Conservation (phyloP, 2,797 vertebrate species). For the Cossypha heuglini region DNA sequence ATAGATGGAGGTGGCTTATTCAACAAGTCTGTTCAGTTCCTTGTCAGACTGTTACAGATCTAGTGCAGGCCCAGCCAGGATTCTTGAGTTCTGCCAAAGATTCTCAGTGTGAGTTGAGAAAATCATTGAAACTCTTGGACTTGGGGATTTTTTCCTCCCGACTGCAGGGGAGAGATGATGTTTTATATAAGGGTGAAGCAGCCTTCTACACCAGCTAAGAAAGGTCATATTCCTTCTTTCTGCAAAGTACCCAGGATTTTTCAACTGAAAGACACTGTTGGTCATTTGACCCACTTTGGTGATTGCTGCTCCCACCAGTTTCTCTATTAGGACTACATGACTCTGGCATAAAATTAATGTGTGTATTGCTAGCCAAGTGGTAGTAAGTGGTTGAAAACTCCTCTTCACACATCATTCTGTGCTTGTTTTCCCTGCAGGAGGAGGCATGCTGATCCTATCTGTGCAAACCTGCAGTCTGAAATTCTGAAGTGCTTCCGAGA, state of each 20-base stretch:
- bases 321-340: background rate
- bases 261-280: background rate
- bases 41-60: background rate
- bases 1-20: background rate
- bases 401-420: background rate
- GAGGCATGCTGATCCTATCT: conserved; percentile 82
- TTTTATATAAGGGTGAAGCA: background rate
- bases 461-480: conserved; percentile 83
- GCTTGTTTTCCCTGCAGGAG: conserved; percentile 71
- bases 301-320: background rate
- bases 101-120: background rate
- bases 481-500: conserved; percentile 88
- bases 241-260: background rate
- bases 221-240: background rate
- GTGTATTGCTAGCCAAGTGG: background rate
- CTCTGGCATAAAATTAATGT: background rate
- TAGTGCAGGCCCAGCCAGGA: background rate
- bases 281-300: background rate
- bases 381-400: background rate
- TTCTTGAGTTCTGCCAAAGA: background rate
- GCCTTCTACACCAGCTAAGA: background rate
- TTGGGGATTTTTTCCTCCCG: background rate
- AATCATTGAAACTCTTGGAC: background rate
- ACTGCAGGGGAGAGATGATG: background rate
- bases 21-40: background rate